Evolutionary conservation across 35 echinoderm and acorn worm species (phyloP), one percentile per base, ranked within the genome.

Genomic region (Patiria miniata): DNA sequence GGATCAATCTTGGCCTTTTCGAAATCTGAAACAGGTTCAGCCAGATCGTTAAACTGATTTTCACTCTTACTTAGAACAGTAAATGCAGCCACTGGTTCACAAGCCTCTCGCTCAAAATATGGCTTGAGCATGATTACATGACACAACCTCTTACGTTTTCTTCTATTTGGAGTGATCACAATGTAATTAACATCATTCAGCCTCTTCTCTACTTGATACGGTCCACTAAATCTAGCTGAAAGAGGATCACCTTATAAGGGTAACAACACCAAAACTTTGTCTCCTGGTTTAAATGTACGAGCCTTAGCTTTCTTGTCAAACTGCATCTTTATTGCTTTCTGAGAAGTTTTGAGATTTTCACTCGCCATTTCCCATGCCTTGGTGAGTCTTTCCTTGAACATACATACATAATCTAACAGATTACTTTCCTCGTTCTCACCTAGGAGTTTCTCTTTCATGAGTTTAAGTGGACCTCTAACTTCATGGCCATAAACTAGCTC

Each of bases 401-500:
- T 82, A 30, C 78, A 85, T 17, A 95, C 89, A 81, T 95, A 95
- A 39, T 95, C 89, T 2, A 95, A 53, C 10, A 95, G 29, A 37
- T 95, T 87, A 18, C 52, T 59, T 39, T 83, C 52, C 14, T 56
- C 18, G 21, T 65, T 61, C 29, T 79, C 83, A 51, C 5, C 15
- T 54, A 95, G 54, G 53, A 39, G 91, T 38, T 61, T 91, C 47
- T 95, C 93, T 78, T 92, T 84, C 0, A 91, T 6, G 26, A 89
- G 14, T 59, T 95, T 92, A 60, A 95, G 53, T 0, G 93, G 93
- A 16, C 89, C 93, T 18, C 93, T 52, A 9, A 95, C 89, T 39
- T 39, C 21, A 56, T 95, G 93, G 28, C 93, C 93, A 77, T 78
- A 95, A 21, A 91, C 89, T 19, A 95, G 77, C 44, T 95, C 76